Percentiles rank a stretch among this genome's conserved stretches.
Evolutionary conservation across 2,113 vertebrate species (phyloP).

Genomic region (Mirza zaza): DNA sequence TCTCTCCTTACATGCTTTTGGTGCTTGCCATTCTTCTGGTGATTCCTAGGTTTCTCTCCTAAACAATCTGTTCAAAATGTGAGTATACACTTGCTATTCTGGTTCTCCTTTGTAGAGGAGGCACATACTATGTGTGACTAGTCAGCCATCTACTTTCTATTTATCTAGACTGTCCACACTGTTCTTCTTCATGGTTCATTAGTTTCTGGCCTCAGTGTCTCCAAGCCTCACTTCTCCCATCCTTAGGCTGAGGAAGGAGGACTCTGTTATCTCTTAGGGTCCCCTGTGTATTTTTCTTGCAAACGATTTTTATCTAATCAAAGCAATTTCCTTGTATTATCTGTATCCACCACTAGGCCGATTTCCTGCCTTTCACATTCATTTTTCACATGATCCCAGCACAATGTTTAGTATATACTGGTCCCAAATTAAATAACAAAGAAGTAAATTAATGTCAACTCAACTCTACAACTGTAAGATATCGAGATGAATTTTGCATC

Average conservation of each 20-base stretch:
- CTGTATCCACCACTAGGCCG: neutral
- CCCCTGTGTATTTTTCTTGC: neutral
- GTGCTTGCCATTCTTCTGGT: too few relatives aligned
- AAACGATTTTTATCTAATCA: neutral
- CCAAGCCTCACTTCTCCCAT: neutral
- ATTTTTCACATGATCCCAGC: neutral
- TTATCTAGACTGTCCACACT: neutral
- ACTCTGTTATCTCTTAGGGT: neutral
- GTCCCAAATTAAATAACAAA: neutral
- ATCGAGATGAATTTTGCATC: neutral
- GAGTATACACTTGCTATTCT: too few relatives aligned
- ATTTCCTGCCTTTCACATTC: neutral
- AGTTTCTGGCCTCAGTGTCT: neutral
- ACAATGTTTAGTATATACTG: neutral
- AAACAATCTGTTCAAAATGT: too few relatives aligned
- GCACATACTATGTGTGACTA: too few relatives aligned
- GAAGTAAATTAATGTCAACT: neutral
- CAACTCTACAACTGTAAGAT: neutral
- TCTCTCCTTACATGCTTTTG: too few relatives aligned
- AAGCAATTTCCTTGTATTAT: neutral
- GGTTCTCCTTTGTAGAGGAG: too few relatives aligned
- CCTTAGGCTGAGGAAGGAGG: neutral
- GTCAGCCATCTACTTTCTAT: neutral
- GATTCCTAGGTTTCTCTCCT: too few relatives aligned
- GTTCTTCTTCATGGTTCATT: neutral